Conservation (phyloP, 2,113 vertebrate species). For the Taxidea taxus region DNA sequence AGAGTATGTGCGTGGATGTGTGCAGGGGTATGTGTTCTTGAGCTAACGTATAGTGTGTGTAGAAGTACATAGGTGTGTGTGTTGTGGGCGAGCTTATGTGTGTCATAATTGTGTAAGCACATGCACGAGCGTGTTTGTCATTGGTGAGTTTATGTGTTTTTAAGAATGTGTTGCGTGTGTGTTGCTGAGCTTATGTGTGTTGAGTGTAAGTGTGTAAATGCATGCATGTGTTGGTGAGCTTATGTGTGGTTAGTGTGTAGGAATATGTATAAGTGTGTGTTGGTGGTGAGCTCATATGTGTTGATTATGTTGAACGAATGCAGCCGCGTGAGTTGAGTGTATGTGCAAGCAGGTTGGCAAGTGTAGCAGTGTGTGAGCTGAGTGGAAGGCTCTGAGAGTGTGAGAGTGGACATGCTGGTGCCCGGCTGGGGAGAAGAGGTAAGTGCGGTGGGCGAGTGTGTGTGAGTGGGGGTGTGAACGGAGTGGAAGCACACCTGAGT, state of each 20-base stretch:
- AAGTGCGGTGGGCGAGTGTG: no score
- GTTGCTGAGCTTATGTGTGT: neutral
- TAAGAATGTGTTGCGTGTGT: neutral
- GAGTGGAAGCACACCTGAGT: accelerated
- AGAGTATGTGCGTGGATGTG: neutral
- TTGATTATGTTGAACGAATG: neutral
- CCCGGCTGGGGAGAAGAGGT: neutral
- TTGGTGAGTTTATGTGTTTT: neutral
- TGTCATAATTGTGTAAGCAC: neutral
- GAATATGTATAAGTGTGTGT: neutral
- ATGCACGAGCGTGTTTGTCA: neutral
- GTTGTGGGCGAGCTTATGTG: neutral
- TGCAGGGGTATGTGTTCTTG: neutral
- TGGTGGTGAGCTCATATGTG: neutral
- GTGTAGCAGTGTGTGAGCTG: neutral
- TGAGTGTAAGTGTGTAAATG: neutral
- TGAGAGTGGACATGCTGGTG: neutral
- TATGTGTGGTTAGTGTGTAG: neutral
- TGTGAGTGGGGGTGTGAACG: neutral
- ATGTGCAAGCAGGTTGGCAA: neutral
- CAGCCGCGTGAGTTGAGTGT: neutral
- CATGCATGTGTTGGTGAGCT: neutral
- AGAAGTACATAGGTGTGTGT: neutral
- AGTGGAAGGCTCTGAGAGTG: neutral
- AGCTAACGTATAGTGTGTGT: no score